Conservation (phyloP, 2,888 invertebrate species). For the Cryptocephalus primarius region DNA sequence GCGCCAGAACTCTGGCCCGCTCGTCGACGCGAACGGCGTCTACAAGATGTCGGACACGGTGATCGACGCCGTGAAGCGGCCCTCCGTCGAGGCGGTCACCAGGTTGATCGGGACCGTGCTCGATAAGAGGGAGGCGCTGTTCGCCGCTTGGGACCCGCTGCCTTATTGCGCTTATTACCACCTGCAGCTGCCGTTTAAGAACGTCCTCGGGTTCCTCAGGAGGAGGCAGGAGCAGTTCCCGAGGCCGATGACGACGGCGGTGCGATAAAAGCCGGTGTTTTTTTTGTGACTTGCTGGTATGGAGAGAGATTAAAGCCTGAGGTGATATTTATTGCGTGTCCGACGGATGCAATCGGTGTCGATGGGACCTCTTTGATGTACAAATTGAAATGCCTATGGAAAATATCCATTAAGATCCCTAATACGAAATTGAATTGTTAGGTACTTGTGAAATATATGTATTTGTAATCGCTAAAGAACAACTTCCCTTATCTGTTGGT, state of each 20-base stretch:
- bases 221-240: constrained; percentile 36
- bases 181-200: constrained; percentile 59
- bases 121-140: constrained; percentile 70
- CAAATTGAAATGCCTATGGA: no score
- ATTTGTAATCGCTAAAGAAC: no score
- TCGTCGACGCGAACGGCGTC: constrained; percentile 39
- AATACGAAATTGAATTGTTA: no score
- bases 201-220: constrained; percentile 45
- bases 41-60: constrained; percentile 53
- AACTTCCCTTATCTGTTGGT: no score
- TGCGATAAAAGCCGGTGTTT: constrained; percentile 21
- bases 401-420: no score
- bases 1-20: constrained; percentile 42
- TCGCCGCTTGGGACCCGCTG: constrained; percentile 74
- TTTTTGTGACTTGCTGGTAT: constrained; percentile 4
- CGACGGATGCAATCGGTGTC: neutral
- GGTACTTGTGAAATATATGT: no score
- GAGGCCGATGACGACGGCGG: constrained; percentile 32
- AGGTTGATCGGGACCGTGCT: constrained; percentile 56
- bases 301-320: constrained; percentile 34
- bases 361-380: no score
- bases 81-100: constrained; percentile 42
- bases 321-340: constrained; percentile 7
- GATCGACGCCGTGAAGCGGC: constrained; percentile 37
- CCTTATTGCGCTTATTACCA: constrained; percentile 81